Base-by-base conservation (phyloP, 2,113 vertebrate genomes). In the Anarhynchus alexandrinus region DNA sequence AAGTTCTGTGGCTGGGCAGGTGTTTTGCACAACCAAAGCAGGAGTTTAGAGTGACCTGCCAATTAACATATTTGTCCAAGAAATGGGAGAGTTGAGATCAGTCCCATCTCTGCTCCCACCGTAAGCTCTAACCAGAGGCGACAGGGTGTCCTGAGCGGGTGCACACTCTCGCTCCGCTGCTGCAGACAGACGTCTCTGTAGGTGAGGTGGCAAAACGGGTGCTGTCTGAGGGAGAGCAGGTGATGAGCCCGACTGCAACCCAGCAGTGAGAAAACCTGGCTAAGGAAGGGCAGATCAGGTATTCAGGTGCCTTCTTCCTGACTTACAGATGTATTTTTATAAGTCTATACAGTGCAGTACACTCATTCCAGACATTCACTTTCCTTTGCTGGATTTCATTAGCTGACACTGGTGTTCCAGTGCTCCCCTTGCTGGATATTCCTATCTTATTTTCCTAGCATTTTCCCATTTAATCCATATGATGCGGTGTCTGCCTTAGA, bases 131-230 rank as follows among this genome's bases (percentile, higher is more conserved):
- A 62, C 5, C 42, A 61, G 65, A 49, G 59, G 29, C 0, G 3
- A 49, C 9, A 61, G 30, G 13, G 17, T 59, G 7, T 38, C 26
- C 65, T 5, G 8, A 47, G 19, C 0, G 1, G 20, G 9, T 42
- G 26, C 26, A 47, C 0, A 1, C 12, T 64, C 32, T 71, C 0
- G 0, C 9, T 8, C 22, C 29, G 8, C n/a, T 64, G 2, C 27
- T 62, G 19, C 49, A 30, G 23, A 32, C 2, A 11, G 36, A 21
- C 6, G 38, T 52, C 36, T 58, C 77, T 22, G 32, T 16, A 34
- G 38, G 43, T 47, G 51, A 40, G 43, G 22, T 17, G 29, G 21
- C 43, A 65, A 76, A 77, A 43, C 0, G 0, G 18, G 6, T 38
- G 10, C 7, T 79, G 42, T 43, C 14, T 45, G 40, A 51, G 20